Evolutionary conservation across 2,113 vertebrate genomes (phyloP), one percentile per base, ranked within the genome.

Genomic region (Protobothrops flavoviridis): DNA sequence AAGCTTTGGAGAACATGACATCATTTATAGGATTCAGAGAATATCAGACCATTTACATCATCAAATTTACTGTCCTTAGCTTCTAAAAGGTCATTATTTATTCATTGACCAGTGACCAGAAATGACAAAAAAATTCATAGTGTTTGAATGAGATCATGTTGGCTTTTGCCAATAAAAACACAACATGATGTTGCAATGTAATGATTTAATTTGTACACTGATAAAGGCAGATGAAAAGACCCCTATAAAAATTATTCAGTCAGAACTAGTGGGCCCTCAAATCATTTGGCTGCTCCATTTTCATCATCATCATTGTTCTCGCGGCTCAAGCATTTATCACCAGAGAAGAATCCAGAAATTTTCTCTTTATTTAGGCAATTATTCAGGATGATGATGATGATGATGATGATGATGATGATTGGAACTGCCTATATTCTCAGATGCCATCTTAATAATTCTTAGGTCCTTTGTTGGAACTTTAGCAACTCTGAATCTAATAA

Each of bases 181-280:
- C 96, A 96, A 97, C 98, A 97, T 97, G 96, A 90, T 97, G 98
- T 98, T 98, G 97, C 97, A 97, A 97, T 97, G 96, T 97, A 97
- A 98, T 98, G 97, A 98, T 98, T 98, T 98, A 98, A 98, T 98
- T 98, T 97, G 96, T 95, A 97, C 97, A 97, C 97, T 98, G 97
- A 98, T 98, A 96, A 95, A 97, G 96, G 96, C 97, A 97, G 97
- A 97, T 93, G 85, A 24, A 64, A 96, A 97, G 97, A 96, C 96
- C 97, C 96, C 95, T 12, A 33, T 48, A 33, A 95, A 97, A 97
- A 97, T 97, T 96, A 96, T 96, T 91, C 90, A 95, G 94, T 94
- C 59, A 13, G 92, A 96, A 96, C 92, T 29, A 13, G 92, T 81
- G 93, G 93, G 95, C 92, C 97, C 95, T 96, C 95, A 95, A 97